These are phyloP conservation scores for Drosophila stalkeri DNA, from an alignment of 2,888 invertebrate species.

Conservation along the genomic window DNA sequence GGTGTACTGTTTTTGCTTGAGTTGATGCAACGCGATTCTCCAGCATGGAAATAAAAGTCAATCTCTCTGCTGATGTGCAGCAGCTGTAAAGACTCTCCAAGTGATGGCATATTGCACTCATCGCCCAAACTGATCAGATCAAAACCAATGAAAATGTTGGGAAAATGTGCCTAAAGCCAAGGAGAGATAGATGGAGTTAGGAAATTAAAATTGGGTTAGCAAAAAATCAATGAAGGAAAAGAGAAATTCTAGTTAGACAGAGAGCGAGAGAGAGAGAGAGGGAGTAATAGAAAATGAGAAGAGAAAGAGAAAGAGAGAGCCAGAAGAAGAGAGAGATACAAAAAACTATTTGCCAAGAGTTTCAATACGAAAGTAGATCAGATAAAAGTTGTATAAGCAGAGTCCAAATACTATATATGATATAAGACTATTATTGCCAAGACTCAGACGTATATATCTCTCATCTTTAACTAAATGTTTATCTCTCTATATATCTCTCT, in stretches of 20 bases:
- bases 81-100: slow-evolving; percentile 87
- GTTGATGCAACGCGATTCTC: slow-evolving; percentile 91
- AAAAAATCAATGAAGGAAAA: not conserved
- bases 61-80: slow-evolving; percentile 85
- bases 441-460: not conserved
- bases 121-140: slow-evolving; percentile 89
- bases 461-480: not conserved
- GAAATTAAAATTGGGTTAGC: too few species aligned
- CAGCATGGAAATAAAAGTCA: slow-evolving; percentile 91
- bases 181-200: not conserved
- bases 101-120: slow-evolving; percentile 88
- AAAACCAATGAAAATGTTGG: slow-evolving; percentile 89
- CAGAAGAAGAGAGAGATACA: too few species aligned
- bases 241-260: not conserved
- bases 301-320: too few species aligned
- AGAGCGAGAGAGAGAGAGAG: too few species aligned
- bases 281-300: too few species aligned
- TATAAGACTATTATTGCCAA: not conserved
- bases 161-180: slow-evolving; percentile 84
- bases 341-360: not conserved
- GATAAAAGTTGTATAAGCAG: not conserved
- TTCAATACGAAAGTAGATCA: not conserved
- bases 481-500: not conserved
- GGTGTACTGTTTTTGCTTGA: slow-evolving; percentile 79
- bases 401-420: not conserved